Evolutionary conservation across 1,140 invertebrate genomes (phyloP), one percentile per base, ranked within the genome.

Genomic region (Drosophila teissieri): DNA sequence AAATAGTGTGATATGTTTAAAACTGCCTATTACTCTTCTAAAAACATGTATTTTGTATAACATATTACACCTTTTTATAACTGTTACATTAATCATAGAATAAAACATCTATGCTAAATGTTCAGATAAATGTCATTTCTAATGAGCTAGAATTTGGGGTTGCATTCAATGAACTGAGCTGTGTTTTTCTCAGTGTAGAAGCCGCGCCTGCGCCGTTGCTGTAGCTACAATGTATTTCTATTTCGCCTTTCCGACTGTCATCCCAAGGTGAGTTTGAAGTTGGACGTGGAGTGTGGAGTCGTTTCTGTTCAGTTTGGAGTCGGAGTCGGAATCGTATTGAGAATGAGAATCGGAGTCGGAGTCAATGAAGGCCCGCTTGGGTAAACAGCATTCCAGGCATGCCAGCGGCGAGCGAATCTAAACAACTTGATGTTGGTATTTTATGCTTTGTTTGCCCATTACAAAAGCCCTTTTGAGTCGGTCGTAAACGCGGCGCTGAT

Each of bases 371-470:
- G 46, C 46, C 46, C 24, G 46, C 48, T 34, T 51, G 45, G 61
- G 52, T 49, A 75, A 69, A 78, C 82, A 62, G 63, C 82, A 86
- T 86, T 86, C 82, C 82, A 48, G 57, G 74, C 83, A 86, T 86
- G 44, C 82, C 82, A 70, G 44, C 63, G 55, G 55, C 64, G 40
- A 62, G 36, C 78, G 39, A 84, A 76, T 84, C 70, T 78, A 76
- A 85, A 80, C 80, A 77, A 80, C 76, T 77, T 83, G 70, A 80
- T 85, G 72, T 68, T 80, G 80, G 76, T 56, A 84, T 84, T 70
- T 80, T 85, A 80, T 80, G 81, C 73, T 78, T 80, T 84, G 81
- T 84, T 84, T 84, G 81, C 58, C 49, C 63, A 84, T 84, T 86
- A 84, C 82, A 84, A 85, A 84, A 84, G 76, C 76, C 76, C 51